Percentiles rank a stretch among this genome's conserved stretches.
Evolutionary conservation across 2,888 invertebrate species (phyloP).

Genomic region (Tetropium fuscum): DNA sequence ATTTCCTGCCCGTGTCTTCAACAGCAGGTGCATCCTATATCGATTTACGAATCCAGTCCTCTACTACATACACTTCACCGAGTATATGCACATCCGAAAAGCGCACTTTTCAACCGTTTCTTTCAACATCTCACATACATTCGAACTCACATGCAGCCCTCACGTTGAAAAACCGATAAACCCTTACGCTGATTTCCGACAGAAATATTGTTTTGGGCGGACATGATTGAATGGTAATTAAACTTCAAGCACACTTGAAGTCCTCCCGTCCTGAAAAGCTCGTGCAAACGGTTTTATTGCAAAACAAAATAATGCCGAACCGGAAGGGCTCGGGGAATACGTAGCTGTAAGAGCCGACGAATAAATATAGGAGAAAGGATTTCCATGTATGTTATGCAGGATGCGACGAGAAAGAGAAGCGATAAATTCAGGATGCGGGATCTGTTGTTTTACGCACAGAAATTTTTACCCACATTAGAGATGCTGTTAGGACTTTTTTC

Average conservation of each 20-base stretch:
- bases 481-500: too few species aligned
- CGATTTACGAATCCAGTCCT: slow-evolving; percentile 17
- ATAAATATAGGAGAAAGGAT: slow-evolving; percentile 9
- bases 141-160: neutral
- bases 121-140: too few species aligned
- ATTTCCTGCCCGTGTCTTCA: slow-evolving; percentile 14
- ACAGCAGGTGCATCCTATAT: slow-evolving; percentile 16
- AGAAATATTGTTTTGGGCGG: slow-evolving; percentile 16
- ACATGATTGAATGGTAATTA: slow-evolving; percentile 19
- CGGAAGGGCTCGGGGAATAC: slow-evolving; percentile 6
- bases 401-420: neutral
- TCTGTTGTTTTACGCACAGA: too few species aligned
- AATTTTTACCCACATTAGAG: too few species aligned
- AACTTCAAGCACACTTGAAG: slow-evolving; percentile 4
- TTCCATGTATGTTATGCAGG: slow-evolving; percentile 5
- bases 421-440: too few species aligned
- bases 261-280: slow-evolving; percentile 4
- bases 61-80: slow-evolving; percentile 21
- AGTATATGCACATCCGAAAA: slow-evolving; percentile 19
- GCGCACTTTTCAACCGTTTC: slow-evolving; percentile 1
- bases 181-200: neutral
- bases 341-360: slow-evolving; percentile 4
- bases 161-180: slow-evolving; percentile 9
- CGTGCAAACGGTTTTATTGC: slow-evolving; percentile 16
- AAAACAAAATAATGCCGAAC: slow-evolving; percentile 14